These are phyloP conservation scores for Rambutsinella grinnellia DNA, from an alignment of 2,888 invertebrate species.

Conservation along the genomic window DNA sequence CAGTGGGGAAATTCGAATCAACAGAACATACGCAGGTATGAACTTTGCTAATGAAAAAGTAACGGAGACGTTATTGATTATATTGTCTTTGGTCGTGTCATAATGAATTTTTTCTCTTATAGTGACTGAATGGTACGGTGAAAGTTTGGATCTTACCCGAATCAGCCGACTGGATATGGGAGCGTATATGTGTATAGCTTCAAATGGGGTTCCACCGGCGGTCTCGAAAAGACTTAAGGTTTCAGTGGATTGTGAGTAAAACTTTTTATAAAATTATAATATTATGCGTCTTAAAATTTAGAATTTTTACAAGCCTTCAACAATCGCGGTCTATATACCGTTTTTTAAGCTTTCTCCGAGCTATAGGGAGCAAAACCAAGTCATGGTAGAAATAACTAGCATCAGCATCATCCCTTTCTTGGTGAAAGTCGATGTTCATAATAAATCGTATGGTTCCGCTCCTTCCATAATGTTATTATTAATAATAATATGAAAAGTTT, in stretches of 20 bases:
- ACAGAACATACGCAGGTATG: conserved; percentile 84
- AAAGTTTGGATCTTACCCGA: conserved; percentile 84
- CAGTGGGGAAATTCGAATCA: conserved; percentile 87
- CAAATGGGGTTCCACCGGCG: conserved; percentile 89
- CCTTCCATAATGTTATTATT: conserved; percentile 36
- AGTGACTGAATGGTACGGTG: conserved; percentile 89
- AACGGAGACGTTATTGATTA: no score
- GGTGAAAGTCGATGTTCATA: not conserved
- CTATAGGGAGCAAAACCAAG: no score
- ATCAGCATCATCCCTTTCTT: conserved; percentile 7
- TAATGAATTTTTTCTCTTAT: conserved; percentile 67
- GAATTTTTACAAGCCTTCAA: not conserved
- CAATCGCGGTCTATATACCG: not conserved
- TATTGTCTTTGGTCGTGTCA: not conserved
- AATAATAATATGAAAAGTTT: conserved; percentile 44
- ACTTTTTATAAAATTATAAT: not conserved
- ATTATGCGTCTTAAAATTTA: conserved; percentile 12
- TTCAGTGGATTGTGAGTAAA: conserved; percentile 91
- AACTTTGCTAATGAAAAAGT: no score
- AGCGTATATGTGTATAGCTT: conserved; percentile 91
- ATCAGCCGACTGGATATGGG: conserved; percentile 93
- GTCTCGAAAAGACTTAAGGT: conserved; percentile 94
- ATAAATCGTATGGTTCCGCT: not conserved
- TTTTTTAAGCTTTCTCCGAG: no score
- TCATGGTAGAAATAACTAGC: no score